These are phyloP conservation scores for Andinoacara biseriatus DNA, from an alignment of 2,113 vertebrate species.

Conservation along the genomic window DNA sequence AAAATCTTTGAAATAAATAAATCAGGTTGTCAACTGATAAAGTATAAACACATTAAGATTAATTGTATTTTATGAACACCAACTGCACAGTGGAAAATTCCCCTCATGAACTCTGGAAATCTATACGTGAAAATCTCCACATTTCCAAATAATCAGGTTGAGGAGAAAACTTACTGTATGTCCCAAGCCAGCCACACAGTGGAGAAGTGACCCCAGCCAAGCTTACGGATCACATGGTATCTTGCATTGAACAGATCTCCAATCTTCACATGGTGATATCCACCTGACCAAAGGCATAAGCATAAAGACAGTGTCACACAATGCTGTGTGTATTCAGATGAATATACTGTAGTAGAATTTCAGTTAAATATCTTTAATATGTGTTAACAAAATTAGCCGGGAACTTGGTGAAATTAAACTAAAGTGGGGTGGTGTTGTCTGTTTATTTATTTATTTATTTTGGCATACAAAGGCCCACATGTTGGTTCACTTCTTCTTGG, in stretches of 20 bases:
- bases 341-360: not conserved
- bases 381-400: too few species aligned
- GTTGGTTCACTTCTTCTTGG: not conserved
- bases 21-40: not conserved
- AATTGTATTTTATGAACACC: not conserved
- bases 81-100: not conserved
- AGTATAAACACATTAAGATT: not conserved
- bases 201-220: conserved; percentile 99
- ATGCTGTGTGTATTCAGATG: not conserved
- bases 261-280: conserved; percentile 97
- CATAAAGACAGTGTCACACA: not conserved
- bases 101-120: not conserved
- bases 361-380: too few species aligned
- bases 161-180: conserved; percentile 86
- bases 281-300: conserved; percentile 78
- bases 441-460: not conserved
- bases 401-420: not conserved
- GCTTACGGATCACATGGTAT: conserved; percentile 96
- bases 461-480: not conserved
- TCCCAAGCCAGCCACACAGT: conserved; percentile 99
- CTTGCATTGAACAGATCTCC: conserved; percentile 93
- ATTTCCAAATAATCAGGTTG: not conserved
- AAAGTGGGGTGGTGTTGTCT: not conserved
- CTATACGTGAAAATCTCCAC: not conserved
- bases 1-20: not conserved